These are phyloP conservation scores for Thamnophis sirtalis DNA, from an alignment of 2,113 vertebrate species.

Conservation along the genomic window DNA sequence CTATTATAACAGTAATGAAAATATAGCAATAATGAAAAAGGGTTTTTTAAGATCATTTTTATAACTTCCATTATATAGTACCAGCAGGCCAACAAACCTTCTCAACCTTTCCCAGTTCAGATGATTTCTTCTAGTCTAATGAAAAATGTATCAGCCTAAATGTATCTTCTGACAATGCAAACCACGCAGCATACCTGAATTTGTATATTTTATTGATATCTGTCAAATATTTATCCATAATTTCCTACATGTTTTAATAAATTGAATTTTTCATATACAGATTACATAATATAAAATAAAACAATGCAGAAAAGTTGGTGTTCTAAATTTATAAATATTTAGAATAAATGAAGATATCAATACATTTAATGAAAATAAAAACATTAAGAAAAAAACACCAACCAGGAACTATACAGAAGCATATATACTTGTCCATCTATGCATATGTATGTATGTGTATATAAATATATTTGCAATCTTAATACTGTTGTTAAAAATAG, in stretches of 20 bases:
- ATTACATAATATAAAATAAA: neutral
- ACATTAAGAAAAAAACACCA: too few relatives aligned
- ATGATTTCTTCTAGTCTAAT: constrained; percentile 22
- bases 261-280: constrained; percentile 32
- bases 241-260: constrained; percentile 30
- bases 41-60: neutral
- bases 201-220: constrained; percentile 42
- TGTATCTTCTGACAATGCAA: constrained; percentile 50
- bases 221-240: constrained; percentile 45
- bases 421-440: neutral
- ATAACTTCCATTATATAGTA: neutral
- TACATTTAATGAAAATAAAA: too few relatives aligned
- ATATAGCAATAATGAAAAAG: neutral
- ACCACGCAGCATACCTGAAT: constrained; percentile 42
- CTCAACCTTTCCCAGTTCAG: constrained; percentile 30
- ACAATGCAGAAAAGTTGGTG: constrained; percentile 9
- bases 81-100: neutral
- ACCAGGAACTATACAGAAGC: too few relatives aligned
- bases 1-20: neutral
- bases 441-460: too few relatives aligned
- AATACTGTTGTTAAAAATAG: too few relatives aligned
- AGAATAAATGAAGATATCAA: too few relatives aligned
- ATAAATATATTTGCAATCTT: too few relatives aligned
- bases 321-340: constrained; percentile 11
- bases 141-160: constrained; percentile 36